A percentile compares a stretch with the other conserved stretches of the same genome.
These are phyloP conservation scores for Formica exsecta DNA, from an alignment of 1,140 invertebrate genomes.

Conservation along the genomic window DNA sequence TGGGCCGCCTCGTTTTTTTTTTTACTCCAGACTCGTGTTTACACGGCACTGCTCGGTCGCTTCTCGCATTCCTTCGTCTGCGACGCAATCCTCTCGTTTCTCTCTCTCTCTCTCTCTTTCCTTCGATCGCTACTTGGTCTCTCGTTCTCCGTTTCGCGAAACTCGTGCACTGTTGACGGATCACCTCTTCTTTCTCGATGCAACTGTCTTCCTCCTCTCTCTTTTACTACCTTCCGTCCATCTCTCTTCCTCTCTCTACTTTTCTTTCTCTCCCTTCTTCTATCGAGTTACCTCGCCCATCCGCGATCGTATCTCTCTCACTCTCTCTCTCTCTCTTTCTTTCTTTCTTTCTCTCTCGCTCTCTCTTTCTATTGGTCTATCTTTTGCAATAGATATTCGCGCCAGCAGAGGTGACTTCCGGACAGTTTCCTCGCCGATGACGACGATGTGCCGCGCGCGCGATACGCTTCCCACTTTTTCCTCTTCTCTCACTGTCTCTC, in stretches of 20 bases:
- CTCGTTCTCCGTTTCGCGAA: slow-evolving; percentile 24
- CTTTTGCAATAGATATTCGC: not conserved
- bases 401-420: slow-evolving; percentile 65
- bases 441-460: slow-evolving; percentile 45
- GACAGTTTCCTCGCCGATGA: slow-evolving; percentile 49
- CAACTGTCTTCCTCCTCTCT: slow-evolving; percentile 30
- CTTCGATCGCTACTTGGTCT: not conserved
- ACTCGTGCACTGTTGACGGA: slow-evolving; percentile 45
- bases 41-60: slow-evolving; percentile 62
- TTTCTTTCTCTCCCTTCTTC: not conserved
- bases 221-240: not conserved
- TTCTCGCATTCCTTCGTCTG: slow-evolving; percentile 49
- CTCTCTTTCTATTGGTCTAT: slow-evolving; percentile 33
- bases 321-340: slow-evolving; percentile 17
- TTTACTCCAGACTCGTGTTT: slow-evolving; percentile 67
- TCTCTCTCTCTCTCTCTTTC: slow-evolving; percentile 43
- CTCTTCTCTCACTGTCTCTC: slow-evolving; percentile 16
- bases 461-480: slow-evolving; percentile 71
- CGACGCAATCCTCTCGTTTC: slow-evolving; percentile 47
- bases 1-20: slow-evolving; percentile 44
- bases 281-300: slow-evolving; percentile 46
- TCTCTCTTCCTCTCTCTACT: slow-evolving; percentile 17
- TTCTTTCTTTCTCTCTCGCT: not conserved
- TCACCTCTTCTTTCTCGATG: slow-evolving; percentile 20
- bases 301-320: slow-evolving; percentile 29